Base-by-base conservation (phyloP, 2,797 vertebrate genomes). In the Rhyacichthys aspro region DNA sequence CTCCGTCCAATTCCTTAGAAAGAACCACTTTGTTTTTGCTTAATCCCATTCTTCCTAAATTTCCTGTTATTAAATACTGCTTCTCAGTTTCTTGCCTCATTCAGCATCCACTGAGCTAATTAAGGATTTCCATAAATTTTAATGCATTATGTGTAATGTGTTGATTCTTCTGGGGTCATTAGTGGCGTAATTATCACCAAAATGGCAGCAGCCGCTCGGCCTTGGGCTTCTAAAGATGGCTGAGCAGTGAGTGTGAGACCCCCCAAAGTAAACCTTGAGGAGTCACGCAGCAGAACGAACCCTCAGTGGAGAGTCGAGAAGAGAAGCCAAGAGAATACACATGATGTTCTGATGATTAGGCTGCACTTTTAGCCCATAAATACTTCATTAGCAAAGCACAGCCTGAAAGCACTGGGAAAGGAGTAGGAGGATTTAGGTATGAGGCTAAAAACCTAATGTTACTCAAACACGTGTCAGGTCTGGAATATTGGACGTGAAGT, bases 41-140 rank as follows among this genome's bases (percentile, higher is more conserved):
- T 54, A 42, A 18, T 44, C 59, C 63, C 36, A 16, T 39, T 65
- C 45, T 46, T 39, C 44, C 50, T 48, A 59, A 69, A 77, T 65
- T 68, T 61, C 18, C 61, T 55, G 60, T 76, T 81, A 79, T 82
- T 82, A 82, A 75, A 49, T 66, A 86, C 76, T 50, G 57, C 61
- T 58, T 82, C 75, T 84, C 78, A 74, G 78, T 89, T 89, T 74
- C 76, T 67, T 63, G 63, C 67, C 60, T 77, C 82, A 84, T 89
- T 88, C 85, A 74, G 75, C 78, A 77, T 79, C 73, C 68, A 78
- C 83, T 82, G 67, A 77, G 82, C 83, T 88, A 89, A 91, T 91
- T 86, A 87, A 77, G 81, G 86, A 89, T 89, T 92, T 92, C 79
- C 88, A 88, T 90, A 87, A 78, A 91, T 91, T 88, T 88, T 71